phyloP scores from a whole-genome alignment of 2,888 invertebrate genomes.

The Cosmia trapezina region DNA sequence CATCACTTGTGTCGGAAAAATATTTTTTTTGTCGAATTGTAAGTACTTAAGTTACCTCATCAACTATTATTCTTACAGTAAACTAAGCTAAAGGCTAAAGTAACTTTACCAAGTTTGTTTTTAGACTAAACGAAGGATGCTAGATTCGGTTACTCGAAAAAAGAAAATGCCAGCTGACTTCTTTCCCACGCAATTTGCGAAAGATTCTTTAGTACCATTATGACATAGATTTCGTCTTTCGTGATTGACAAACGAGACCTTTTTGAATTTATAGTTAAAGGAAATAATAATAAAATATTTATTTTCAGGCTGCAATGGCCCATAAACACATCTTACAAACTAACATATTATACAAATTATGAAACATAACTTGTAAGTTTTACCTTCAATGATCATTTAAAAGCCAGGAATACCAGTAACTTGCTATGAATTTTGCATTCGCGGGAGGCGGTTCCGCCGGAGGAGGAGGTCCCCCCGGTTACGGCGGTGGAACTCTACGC shows the following conservation, averaged over 20 bases:
- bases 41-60: not conserved
- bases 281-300: too few species aligned
- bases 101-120: not conserved
- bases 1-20: not conserved
- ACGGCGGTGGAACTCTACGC: too few species aligned
- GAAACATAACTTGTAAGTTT: too few species aligned
- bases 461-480: too few species aligned
- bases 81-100: not conserved
- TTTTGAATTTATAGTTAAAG: not conserved
- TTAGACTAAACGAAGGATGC: not conserved
- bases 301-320: too few species aligned
- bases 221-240: not conserved
- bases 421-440: too few species aligned
- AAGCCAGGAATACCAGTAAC: too few species aligned
- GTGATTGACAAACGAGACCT: not conserved
- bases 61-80: not conserved
- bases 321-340: too few species aligned
- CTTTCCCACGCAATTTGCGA: conserved; percentile 4
- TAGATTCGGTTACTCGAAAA: conserved; percentile 3
- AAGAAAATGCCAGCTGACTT: not conserved
- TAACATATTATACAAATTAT: too few species aligned
- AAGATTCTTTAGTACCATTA: not conserved
- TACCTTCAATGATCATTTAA: too few species aligned
- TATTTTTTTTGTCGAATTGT: not conserved
- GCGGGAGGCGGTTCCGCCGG: too few species aligned